These are phyloP conservation scores for Macrotrachela quadricornifera DNA, from an alignment of 1,140 invertebrate species.

Conservation along the genomic window DNA sequence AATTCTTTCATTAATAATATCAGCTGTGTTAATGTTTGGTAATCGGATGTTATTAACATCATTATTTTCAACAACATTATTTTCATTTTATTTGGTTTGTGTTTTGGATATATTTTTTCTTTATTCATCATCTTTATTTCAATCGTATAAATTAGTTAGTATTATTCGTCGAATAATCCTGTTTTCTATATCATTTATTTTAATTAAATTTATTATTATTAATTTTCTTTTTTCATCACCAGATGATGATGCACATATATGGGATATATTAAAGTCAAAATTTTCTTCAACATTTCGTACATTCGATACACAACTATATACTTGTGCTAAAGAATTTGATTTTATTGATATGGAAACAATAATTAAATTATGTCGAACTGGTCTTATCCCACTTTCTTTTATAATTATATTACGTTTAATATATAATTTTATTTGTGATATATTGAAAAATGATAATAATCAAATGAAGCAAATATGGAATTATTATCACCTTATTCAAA, in stretches of 20 bases:
- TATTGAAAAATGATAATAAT: constrained; percentile 15
- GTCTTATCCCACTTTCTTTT: background rate
- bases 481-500: constrained; percentile 47
- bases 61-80: constrained; percentile 33
- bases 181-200: background rate
- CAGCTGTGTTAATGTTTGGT: constrained; percentile 38
- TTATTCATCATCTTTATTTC: too few species aligned
- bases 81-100: constrained; percentile 26
- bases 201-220: constrained; percentile 11
- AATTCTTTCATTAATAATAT: constrained; percentile 14
- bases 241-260: constrained; percentile 42
- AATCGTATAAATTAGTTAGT: too few species aligned
- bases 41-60: constrained; percentile 47
- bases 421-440: background rate
- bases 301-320: constrained; percentile 53
- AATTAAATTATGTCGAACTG: background rate
- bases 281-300: constrained; percentile 29
- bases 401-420: background rate
- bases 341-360: constrained; percentile 39
- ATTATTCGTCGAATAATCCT: background rate
- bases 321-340: constrained; percentile 58
- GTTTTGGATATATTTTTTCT: background rate
- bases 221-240: background rate
- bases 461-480: background rate
- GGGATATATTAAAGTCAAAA: constrained; percentile 52